A percentile compares a stretch with the other conserved stretches of the same genome.
phyloP scores from a whole-genome alignment of 2,113 vertebrate species.

The Limnothrissa miodon region DNA sequence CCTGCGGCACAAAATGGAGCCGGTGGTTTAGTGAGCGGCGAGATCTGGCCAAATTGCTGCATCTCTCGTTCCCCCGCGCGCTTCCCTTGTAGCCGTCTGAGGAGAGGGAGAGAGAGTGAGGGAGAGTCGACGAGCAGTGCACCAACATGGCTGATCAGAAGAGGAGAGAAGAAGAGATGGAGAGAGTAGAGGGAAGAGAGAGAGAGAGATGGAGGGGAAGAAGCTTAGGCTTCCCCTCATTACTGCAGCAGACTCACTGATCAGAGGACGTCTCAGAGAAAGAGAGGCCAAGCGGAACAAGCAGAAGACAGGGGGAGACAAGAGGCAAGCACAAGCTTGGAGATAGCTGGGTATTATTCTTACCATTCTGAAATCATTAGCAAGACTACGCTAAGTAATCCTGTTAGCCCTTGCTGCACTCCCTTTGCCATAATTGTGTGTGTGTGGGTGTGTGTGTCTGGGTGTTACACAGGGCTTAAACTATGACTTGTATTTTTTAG shows the following conservation, averaged over 20 bases:
- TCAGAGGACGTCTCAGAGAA: conserved; percentile 2
- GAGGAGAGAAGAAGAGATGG: neutral
- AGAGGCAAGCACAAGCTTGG: neutral
- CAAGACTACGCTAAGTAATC: conserved; percentile 60
- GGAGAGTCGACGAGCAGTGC: neutral
- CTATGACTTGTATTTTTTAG: conserved; percentile 53
- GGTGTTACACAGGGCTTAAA: conserved; percentile 5
- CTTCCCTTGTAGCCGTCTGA: neutral
- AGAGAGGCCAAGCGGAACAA: neutral
- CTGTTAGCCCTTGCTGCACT: conserved; percentile 58
- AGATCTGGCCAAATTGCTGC: neutral
- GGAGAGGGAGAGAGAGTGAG: neutral
- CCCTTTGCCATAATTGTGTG: conserved; percentile 20
- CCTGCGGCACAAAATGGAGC: neutral
- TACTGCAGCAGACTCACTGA: conserved; percentile 27
- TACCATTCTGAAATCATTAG: conserved; percentile 56
- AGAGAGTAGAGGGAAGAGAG: neutral
- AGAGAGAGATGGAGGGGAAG: neutral
- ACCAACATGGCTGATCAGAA: neutral
- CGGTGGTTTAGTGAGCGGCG: neutral
- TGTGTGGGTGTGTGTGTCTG: conserved; percentile 16
- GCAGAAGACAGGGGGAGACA: neutral
- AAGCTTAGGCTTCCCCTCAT: conserved; percentile 15
- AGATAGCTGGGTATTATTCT: conserved; percentile 12
- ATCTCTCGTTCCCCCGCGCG: conserved; percentile 3